Conservation (phyloP, 2,113 vertebrate species). For the Hepsetus odoe region DNA sequence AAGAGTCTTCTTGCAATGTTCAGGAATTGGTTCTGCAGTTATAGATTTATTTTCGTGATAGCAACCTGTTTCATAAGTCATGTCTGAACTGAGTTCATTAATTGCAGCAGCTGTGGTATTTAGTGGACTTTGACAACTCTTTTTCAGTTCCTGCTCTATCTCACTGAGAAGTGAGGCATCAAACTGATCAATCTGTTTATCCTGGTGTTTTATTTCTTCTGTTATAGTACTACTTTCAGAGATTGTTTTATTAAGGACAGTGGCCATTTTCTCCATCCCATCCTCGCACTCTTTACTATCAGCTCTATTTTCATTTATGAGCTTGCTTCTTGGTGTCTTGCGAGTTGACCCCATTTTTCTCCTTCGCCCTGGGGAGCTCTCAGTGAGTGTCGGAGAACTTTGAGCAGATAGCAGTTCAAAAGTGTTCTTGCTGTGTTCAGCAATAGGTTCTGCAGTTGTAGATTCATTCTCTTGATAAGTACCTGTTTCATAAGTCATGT, state of each 20-base stretch:
- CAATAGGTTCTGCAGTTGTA: constrained; percentile 20
- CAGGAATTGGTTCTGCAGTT: constrained; percentile 16
- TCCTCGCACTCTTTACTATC: constrained; percentile 7
- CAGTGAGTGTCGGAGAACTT: background rate
- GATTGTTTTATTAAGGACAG: background rate
- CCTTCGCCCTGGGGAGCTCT: constrained; percentile 41
- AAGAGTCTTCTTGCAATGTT: background rate
- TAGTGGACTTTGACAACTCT: constrained; percentile 14
- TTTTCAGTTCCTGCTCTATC: constrained; percentile 29
- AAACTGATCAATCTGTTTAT: constrained; percentile 10
- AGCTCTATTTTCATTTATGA: background rate
- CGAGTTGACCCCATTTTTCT: constrained; percentile 47
- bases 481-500: background rate
- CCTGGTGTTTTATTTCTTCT: background rate
- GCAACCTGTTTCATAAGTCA: background rate
- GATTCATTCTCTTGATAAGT: background rate
- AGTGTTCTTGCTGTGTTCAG: background rate
- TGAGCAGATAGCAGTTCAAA: too few relatives aligned
- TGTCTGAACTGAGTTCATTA: background rate
- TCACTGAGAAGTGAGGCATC: constrained; percentile 41
- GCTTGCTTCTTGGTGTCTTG: constrained; percentile 4
- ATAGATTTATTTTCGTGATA: constrained; percentile 5
- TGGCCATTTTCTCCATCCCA: background rate
- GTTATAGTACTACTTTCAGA: background rate
- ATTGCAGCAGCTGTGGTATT: background rate